Conservation (phyloP, 2,113 vertebrate species). For the Thomomys bottae region DNA sequence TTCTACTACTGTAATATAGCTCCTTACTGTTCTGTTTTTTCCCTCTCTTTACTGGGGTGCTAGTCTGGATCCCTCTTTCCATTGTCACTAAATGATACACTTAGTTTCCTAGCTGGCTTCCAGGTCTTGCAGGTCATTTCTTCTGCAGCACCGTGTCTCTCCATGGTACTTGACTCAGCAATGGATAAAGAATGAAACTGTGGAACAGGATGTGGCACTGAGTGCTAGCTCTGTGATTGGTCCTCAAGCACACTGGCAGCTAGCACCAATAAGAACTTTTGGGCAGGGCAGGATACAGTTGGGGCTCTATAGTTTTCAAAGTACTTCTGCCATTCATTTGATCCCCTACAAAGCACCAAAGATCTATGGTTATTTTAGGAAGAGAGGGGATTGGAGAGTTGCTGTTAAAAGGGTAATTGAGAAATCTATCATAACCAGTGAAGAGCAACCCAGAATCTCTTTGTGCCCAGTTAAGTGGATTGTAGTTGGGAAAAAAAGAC, state of each 20-base stretch:
- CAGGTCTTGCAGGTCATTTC: too few species aligned
- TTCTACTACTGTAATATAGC: not conserved
- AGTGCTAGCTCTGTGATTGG: not conserved
- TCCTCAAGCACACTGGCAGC: not conserved
- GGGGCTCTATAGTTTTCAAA: not conserved
- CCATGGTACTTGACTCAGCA: not conserved
- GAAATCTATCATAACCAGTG: not conserved
- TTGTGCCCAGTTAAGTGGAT: not conserved
- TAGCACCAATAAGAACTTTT: not conserved
- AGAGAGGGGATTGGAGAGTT: not conserved
- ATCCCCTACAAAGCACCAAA: not conserved
- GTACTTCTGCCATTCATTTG: not conserved
- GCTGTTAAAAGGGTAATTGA: constrained; percentile 3
- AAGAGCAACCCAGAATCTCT: not conserved
- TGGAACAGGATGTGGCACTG: not conserved
- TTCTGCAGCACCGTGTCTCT: not conserved
- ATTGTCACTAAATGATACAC: not conserved
- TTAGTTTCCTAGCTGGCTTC: not conserved
- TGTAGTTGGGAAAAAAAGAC: not conserved
- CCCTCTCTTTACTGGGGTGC: not conserved
- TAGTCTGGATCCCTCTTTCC: not conserved
- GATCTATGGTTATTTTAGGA: constrained; percentile 12
- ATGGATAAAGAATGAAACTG: not conserved
- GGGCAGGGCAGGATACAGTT: not conserved
- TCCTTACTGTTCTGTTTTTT: not conserved